phyloP scores from a whole-genome alignment of 2,797 vertebrate genomes.

The Dryobates pubescens region DNA sequence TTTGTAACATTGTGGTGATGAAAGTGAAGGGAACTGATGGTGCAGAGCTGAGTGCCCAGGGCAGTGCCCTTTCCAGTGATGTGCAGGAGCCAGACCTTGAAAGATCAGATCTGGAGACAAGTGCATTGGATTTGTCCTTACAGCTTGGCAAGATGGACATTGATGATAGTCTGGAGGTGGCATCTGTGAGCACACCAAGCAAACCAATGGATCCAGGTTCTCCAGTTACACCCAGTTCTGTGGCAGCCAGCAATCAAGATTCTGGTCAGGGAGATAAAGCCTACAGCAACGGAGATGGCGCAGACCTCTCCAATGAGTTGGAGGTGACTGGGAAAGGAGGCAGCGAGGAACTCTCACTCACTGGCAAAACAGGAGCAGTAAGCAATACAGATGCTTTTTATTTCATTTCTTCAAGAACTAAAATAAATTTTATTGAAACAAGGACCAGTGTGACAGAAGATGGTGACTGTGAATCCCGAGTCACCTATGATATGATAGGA shows the following conservation, averaged over 20 bases:
- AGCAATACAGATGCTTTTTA: slow-evolving; percentile 86
- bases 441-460: background rate
- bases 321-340: background rate
- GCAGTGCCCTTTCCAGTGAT: rapidly evolving
- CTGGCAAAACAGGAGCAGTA: slow-evolving; percentile 34
- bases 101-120: slow-evolving; percentile 63
- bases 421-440: slow-evolving; percentile 75
- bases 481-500: slow-evolving; percentile 93
- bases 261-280: background rate
- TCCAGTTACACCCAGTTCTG: background rate
- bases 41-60: slow-evolving; percentile 57
- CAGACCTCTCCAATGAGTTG: background rate
- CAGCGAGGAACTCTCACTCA: background rate
- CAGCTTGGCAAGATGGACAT: slow-evolving; percentile 83
- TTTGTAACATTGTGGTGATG: slow-evolving; percentile 81
- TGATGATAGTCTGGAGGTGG: slow-evolving; percentile 50
- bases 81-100: background rate
- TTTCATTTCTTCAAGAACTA: slow-evolving; percentile 82
- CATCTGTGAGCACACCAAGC: slow-evolving; percentile 77
- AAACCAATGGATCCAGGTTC: slow-evolving; percentile 8
- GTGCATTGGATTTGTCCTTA: slow-evolving; percentile 82
- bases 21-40: slow-evolving; percentile 86
- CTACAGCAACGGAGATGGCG: background rate
- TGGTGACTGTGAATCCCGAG: slow-evolving; percentile 67
- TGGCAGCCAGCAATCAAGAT: background rate